phyloP scores from a whole-genome alignment of 2,888 invertebrate genomes.

The Pogonocherus hispidulus region DNA sequence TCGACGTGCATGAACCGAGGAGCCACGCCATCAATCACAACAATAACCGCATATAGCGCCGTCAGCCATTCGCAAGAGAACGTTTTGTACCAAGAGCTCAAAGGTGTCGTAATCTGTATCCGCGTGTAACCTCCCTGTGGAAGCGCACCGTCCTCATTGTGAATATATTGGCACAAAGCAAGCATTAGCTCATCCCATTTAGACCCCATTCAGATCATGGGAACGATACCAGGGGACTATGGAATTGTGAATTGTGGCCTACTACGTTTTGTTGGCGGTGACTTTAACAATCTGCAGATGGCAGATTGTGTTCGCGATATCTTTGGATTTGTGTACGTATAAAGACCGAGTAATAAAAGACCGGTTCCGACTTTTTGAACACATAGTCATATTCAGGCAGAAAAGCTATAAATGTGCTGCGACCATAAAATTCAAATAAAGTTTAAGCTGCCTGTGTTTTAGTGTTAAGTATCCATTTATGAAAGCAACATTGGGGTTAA shows the following conservation, averaged over 20 bases:
- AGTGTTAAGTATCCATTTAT: too few relatives aligned
- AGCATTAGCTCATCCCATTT: constrained; percentile 26
- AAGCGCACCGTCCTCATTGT: background rate
- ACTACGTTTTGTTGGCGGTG: background rate
- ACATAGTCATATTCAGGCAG: background rate
- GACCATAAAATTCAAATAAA: too few relatives aligned
- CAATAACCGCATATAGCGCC: background rate
- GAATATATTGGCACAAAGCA: constrained; percentile 12
- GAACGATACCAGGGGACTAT: constrained; percentile 9
- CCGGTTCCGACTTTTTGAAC: background rate
- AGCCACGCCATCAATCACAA: constrained; percentile 2
- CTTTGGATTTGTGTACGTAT: background rate
- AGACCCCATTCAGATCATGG: constrained; percentile 21
- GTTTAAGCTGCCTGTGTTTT: too few relatives aligned
- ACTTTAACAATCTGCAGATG: background rate
- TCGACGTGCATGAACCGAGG: background rate
- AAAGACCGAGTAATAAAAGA: background rate
- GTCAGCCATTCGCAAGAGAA: background rate
- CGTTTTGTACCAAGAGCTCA: background rate
- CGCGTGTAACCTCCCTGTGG: background rate
- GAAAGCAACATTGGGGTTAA: too few relatives aligned
- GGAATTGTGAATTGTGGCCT: constrained; percentile 12
- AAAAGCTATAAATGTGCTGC: too few relatives aligned
- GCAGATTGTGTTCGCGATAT: background rate
- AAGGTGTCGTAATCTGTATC: background rate